Percentiles rank a stretch among this genome's conserved stretches.
phyloP scores from a whole-genome alignment of 2,113 vertebrate genomes.

The Rhodinocichla rosea region DNA sequence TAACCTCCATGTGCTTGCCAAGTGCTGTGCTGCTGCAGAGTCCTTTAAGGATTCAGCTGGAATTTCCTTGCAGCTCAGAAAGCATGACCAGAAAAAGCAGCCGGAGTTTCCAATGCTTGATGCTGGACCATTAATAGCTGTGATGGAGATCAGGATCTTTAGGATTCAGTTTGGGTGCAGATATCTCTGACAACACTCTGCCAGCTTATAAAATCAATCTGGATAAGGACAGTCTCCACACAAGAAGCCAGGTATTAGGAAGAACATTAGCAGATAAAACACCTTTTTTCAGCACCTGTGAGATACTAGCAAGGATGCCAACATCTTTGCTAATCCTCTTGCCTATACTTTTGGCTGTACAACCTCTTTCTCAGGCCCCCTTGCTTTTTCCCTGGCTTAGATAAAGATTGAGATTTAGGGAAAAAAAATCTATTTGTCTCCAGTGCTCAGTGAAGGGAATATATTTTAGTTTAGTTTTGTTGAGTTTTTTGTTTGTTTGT shows the following conservation, averaged over 20 bases:
- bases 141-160: background rate
- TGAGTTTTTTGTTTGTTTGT: no score
- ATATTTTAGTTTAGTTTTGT: no score
- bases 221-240: background rate
- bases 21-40: background rate
- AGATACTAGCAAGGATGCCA: background rate
- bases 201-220: background rate
- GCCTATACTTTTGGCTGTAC: background rate
- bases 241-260: background rate
- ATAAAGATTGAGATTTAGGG: background rate
- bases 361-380: background rate
- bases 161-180: background rate
- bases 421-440: background rate
- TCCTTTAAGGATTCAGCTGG: background rate
- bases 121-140: fast-evolving
- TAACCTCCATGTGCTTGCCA: background rate
- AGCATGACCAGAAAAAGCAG: background rate
- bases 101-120: fast-evolving
- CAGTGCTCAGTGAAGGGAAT: background rate
- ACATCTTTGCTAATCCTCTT: background rate
- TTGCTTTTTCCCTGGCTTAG: background rate
- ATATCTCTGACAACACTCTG: background rate
- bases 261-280: background rate
- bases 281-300: background rate
- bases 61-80: background rate